Evolutionary conservation across 2,797 vertebrate species (phyloP), one percentile per base, ranked within the genome.

Genomic region (Xerus rutilus): DNA sequence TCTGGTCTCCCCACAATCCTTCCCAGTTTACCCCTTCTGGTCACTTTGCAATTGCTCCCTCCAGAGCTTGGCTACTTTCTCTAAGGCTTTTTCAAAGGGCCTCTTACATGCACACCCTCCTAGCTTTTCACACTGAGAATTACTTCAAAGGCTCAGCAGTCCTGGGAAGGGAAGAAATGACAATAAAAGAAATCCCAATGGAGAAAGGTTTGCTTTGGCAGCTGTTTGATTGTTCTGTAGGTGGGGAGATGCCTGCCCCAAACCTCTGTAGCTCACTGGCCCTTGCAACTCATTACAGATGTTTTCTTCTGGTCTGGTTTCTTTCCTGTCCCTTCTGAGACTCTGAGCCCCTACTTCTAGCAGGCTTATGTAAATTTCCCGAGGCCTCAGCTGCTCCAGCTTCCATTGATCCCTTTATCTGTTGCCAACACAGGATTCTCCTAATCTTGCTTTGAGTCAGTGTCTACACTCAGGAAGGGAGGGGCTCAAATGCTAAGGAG

Each of bases 71-170:
- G 70, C 86, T 30, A 1, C 65, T 87, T 47, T 93, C 81, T 76
- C 59, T 18, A 88, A 93, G 73, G 74, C 74, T 77, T 89, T 81
- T 89, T 93, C 89, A 86, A 96, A 96, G 91, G 23, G 62, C 20
- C 3, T 92, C 96, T 97, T 86, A 2, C 5, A 32, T 3, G 28
- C 21, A 25, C 91, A 87, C 74, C 81, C 95, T 94, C 73, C 62
- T 12, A 78, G 81, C 78, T 94, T 18, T 20, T 52, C 92, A 91
- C 93, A 83, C 93, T 82, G 97, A 97, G 94, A 6, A 87, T 97
- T 92, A 86, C 95, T 91, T 98, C 97, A 97, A 97, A 96, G 88
- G 94, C 67, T 65, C 93, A 54, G 67, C 86, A 65, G 91, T 93
- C 73, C 93, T 39, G 17, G 6, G 14, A 70, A 39, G 1, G 4